Evolutionary conservation across 2,888 invertebrate genomes (phyloP).

Genomic region (Himalopsyche japonica): DNA sequence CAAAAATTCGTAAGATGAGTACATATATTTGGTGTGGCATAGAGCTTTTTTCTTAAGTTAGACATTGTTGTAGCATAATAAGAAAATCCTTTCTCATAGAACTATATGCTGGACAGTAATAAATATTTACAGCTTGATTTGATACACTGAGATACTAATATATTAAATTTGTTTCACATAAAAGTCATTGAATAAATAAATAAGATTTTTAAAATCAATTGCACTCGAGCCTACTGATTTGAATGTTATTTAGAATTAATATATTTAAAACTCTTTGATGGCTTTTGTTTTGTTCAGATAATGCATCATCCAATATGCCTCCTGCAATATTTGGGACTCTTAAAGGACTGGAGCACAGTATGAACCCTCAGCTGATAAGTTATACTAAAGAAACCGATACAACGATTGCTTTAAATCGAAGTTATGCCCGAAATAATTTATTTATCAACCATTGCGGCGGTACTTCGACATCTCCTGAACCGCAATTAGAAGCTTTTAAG

Average conservation of each 20-base stretch:
- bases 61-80: too few species aligned
- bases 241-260: not conserved
- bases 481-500: slow-evolving; percentile 73
- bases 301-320: slow-evolving; percentile 47
- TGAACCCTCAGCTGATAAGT: slow-evolving; percentile 88
- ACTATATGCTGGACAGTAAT: too few species aligned
- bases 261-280: not conserved
- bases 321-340: slow-evolving; percentile 78
- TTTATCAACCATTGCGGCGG: slow-evolving; percentile 65
- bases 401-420: slow-evolving; percentile 79
- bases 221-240: too few species aligned
- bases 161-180: too few species aligned
- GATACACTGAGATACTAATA: too few species aligned
- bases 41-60: too few species aligned
- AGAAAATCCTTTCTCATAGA: too few species aligned
- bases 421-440: slow-evolving; percentile 77
- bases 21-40: too few species aligned
- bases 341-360: slow-evolving; percentile 86
- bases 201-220: too few species aligned
- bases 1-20: too few species aligned
- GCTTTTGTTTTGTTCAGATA: slow-evolving; percentile 45
- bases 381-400: slow-evolving; percentile 90
- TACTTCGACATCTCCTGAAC: slow-evolving; percentile 53
- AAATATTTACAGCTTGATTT: too few species aligned
- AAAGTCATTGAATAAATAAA: too few species aligned